Conservation (phyloP, 2,797 vertebrate genomes). For the Sciaenops ocellatus region DNA sequence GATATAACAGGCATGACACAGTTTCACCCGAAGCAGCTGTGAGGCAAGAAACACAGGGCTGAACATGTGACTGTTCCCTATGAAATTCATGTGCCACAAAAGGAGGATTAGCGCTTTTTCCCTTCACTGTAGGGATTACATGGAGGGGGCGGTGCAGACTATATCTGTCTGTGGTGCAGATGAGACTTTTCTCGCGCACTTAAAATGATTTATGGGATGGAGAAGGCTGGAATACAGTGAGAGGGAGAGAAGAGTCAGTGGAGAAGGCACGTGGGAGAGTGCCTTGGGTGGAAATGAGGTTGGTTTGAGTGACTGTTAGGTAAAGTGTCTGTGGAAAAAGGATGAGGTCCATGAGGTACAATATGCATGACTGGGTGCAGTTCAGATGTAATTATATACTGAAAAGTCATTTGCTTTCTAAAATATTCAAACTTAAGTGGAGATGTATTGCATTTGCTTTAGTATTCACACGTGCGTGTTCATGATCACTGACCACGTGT, state of each 20-base stretch:
- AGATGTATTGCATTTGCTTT: slow-evolving; percentile 16
- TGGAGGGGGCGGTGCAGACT: slow-evolving; percentile 56
- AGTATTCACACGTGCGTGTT: neutral
- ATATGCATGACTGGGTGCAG: slow-evolving; percentile 4
- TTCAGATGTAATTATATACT: slow-evolving; percentile 24
- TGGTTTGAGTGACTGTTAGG: slow-evolving; percentile 44
- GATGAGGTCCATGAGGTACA: slow-evolving; percentile 30
- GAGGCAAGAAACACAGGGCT: slow-evolving; percentile 29
- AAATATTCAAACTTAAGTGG: slow-evolving; percentile 11
- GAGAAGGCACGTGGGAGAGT: slow-evolving; percentile 13
- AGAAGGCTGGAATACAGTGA: slow-evolving; percentile 34
- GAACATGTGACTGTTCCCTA: slow-evolving; percentile 54
- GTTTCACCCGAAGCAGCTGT: slow-evolving; percentile 21
- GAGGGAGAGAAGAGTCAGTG: slow-evolving; percentile 21
- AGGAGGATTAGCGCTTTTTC: slow-evolving; percentile 59
- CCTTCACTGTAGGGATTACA: slow-evolving; percentile 74
- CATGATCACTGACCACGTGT: neutral
- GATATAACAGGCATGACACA: slow-evolving; percentile 19
- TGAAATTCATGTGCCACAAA: slow-evolving; percentile 56
- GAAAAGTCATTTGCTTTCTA: neutral
- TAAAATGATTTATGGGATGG: slow-evolving; percentile 71
- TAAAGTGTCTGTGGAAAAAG: slow-evolving; percentile 24
- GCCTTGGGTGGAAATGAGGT: slow-evolving; percentile 55
- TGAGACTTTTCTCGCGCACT: slow-evolving; percentile 68
- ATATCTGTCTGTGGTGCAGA: slow-evolving; percentile 61